phyloP scores from a whole-genome alignment of 2,888 invertebrate species.

The Frankliniella intonsa region DNA sequence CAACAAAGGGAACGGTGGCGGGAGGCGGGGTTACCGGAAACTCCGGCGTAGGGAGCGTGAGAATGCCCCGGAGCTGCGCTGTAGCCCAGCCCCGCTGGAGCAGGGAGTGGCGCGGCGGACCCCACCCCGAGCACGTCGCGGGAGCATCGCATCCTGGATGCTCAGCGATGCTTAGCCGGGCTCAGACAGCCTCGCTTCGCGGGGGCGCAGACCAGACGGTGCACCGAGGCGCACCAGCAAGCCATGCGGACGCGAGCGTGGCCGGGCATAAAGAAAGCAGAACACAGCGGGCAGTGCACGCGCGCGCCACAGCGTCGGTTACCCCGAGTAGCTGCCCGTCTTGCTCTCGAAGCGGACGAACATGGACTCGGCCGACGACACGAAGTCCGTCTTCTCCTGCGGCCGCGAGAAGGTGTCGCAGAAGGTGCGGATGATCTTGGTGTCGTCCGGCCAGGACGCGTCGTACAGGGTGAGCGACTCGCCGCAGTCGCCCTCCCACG shows the following conservation, averaged over 20 bases:
- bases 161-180: no score
- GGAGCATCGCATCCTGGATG: no score
- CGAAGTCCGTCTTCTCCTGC: slow-evolving; percentile 90
- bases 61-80: slow-evolving; percentile 4
- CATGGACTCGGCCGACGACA: slow-evolving; percentile 79
- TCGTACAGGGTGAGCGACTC: slow-evolving; percentile 88
- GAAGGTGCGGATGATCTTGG: slow-evolving; percentile 86
- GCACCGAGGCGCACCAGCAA: no score
- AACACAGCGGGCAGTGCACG: no score
- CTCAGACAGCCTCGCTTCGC: no score
- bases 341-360: slow-evolving; percentile 87
- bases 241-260: no score
- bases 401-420: slow-evolving; percentile 90
- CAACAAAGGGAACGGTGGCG: background rate
- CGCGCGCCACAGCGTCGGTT: slow-evolving; percentile 42
- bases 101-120: background rate
- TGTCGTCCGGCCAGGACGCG: slow-evolving; percentile 80
- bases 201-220: background rate
- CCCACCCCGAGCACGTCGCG: no score
- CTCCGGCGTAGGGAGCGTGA: background rate
- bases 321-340: slow-evolving; percentile 87
- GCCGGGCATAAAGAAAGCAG: background rate
- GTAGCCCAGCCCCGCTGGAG: background rate
- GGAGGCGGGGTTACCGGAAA: background rate
- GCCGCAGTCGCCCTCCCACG: slow-evolving; percentile 83